These are phyloP conservation scores for Nematolebias whitei DNA, from an alignment of 2,113 vertebrate genomes.

Conservation along the genomic window DNA sequence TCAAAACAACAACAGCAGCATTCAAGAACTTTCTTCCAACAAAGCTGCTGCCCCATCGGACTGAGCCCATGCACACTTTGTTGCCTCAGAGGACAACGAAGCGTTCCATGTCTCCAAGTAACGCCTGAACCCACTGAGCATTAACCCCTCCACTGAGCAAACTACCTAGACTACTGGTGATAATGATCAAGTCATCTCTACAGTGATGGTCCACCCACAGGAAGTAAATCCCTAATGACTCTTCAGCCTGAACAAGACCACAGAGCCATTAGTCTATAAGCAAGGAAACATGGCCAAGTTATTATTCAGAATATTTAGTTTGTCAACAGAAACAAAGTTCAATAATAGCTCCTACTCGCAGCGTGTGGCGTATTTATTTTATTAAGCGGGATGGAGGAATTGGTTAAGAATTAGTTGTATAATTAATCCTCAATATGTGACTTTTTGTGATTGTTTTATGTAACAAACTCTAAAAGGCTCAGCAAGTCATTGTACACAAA, in stretches of 20 bases:
- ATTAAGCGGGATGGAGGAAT: too few relatives aligned
- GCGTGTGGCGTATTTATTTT: not conserved
- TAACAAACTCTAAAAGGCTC: not conserved
- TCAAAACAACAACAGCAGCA: constrained; percentile 24
- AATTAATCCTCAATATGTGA: not conserved
- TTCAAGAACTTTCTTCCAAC: constrained; percentile 33
- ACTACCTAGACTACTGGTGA: constrained; percentile 47
- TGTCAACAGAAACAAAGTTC: constrained; percentile 1
- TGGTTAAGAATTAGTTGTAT: not conserved
- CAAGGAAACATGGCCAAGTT: constrained; percentile 7
- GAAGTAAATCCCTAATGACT: constrained; percentile 31
- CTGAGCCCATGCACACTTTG: constrained; percentile 35
- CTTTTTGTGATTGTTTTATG: not conserved
- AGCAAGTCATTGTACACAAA: not conserved
- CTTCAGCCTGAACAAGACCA: constrained; percentile 1
- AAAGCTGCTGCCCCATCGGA: constrained; percentile 34
- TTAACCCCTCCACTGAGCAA: constrained; percentile 58
- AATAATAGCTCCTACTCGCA: not conserved
- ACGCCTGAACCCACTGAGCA: constrained; percentile 68
- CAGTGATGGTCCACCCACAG: constrained; percentile 18
- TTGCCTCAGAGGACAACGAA: constrained; percentile 63
- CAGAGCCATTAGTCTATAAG: not conserved
- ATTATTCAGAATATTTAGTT: not conserved
- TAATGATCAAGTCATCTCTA: constrained; percentile 49
- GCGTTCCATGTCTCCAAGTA: constrained; percentile 82